Percentiles rank a stretch among this genome's conserved stretches.
phyloP scores from a whole-genome alignment of 2,888 invertebrate species.

The Meteorus colon region DNA sequence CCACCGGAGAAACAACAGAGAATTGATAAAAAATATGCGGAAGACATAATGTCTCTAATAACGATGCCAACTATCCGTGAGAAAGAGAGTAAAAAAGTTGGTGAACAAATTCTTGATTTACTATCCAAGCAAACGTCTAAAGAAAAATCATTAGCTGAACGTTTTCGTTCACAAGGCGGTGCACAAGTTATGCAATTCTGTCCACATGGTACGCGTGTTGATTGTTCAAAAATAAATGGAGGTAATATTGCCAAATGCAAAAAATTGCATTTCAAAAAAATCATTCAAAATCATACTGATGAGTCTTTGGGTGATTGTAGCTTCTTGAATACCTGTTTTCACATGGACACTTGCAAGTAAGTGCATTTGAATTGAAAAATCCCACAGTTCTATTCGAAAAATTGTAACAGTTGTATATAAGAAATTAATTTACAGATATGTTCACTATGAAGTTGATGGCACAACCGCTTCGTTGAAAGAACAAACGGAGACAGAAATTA shows the following conservation, averaged over 20 bases:
- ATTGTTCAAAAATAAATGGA: slow-evolving; percentile 78
- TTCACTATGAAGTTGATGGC: slow-evolving; percentile 97
- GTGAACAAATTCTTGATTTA: slow-evolving; percentile 95
- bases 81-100: slow-evolving; percentile 95
- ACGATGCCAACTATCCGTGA: slow-evolving; percentile 96
- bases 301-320: slow-evolving; percentile 97
- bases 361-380: slow-evolving; percentile 32
- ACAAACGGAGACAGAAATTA: slow-evolving; percentile 57
- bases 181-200: slow-evolving; percentile 97
- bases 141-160: slow-evolving; percentile 94
- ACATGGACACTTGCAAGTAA: slow-evolving; percentile 98
- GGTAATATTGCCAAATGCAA: slow-evolving; percentile 78
- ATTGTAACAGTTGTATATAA: background rate
- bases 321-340: slow-evolving; percentile 98
- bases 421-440: slow-evolving; percentile 79
- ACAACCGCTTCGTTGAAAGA: slow-evolving; percentile 75
- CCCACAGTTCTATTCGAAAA: background rate
- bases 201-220: slow-evolving; percentile 93
- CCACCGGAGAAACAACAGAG: slow-evolving; percentile 64
- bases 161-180: slow-evolving; percentile 96
- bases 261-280: slow-evolving; percentile 96
- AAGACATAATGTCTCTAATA: slow-evolving; percentile 82
- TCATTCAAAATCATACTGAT: slow-evolving; percentile 95
- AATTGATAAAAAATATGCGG: slow-evolving; percentile 66
- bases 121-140: slow-evolving; percentile 97